Evolutionary conservation across 2,797 vertebrate species (phyloP), one percentile per base, ranked within the genome.

Genomic region (Peromyscus aztecus): DNA sequence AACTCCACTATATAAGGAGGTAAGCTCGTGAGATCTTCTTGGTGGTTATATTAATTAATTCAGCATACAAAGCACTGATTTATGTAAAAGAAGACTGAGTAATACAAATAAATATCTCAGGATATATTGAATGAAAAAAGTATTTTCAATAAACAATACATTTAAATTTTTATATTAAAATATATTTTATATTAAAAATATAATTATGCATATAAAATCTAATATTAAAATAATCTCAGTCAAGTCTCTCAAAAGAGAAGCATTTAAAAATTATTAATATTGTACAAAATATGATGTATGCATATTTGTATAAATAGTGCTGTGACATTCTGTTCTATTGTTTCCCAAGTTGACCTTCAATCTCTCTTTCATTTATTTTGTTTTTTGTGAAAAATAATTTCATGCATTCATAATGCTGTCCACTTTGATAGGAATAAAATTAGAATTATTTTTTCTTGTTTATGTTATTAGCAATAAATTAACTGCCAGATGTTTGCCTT

Each of bases 21-120:
- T 14, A 40, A 31, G 69, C 3, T 59, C 10, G 6, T 11, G 11
- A 27, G 0, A 19, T 0, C 6, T 4, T 46, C 24, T 17, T 46
- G 14, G 19, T 90, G 19, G 6, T 23, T 34, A 37, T 49, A 27
- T 24, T 49, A 27, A 59, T 3, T 67, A 17, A n/a, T 27, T 16
- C 13, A 69, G 85, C 10, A 24, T 6, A 13, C 16, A 46, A 1
- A 16, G 2, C 37, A 49, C n/a, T n/a, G 52, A 8, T 78, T 49
- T 23, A 55, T 78, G 6, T 27, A 49, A 89, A 89, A 80, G 19
- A 86, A 71, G 31, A 14, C 46, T 43, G 12, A 67, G 57, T 49
- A 67, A 43, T 52, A 2, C 2, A 88, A 75, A 37, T 85, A 27
- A 93, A 57, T n/a, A 29, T 37, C 19, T 27, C 6, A 69, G 3